Conservation (phyloP, 1,140 invertebrate genomes). For the Vollenhovia emeryi region DNA sequence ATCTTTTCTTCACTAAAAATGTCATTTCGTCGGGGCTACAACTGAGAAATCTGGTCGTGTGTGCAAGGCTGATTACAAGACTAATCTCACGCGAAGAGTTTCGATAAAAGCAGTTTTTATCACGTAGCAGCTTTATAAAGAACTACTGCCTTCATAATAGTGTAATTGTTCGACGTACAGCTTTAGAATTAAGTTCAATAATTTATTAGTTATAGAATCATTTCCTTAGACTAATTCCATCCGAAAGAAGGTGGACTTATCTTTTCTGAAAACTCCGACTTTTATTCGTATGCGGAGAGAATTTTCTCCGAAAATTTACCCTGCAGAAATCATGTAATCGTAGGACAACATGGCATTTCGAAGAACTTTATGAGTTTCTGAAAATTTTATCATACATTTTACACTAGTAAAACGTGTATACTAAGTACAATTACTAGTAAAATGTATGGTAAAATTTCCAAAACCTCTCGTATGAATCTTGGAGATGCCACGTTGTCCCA, state of each 20-base stretch:
- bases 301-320: too few relatives aligned
- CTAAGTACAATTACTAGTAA: too few relatives aligned
- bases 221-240: neutral
- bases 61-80: neutral
- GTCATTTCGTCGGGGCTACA: neutral
- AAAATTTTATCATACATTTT: too few relatives aligned
- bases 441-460: too few relatives aligned
- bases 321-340: too few relatives aligned
- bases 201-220: neutral
- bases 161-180: too few relatives aligned
- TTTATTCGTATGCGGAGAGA: too few relatives aligned
- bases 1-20: conserved; percentile 11
- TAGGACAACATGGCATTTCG: too few relatives aligned
- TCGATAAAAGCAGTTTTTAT: neutral
- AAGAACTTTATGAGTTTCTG: too few relatives aligned
- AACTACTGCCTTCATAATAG: neutral
- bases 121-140: neutral
- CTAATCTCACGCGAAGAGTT: neutral
- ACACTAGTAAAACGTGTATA: too few relatives aligned
- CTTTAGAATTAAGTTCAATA: neutral
- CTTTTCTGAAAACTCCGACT: conserved; percentile 3
- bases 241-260: neutral
- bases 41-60: neutral
- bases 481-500: too few relatives aligned
- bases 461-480: too few relatives aligned